Evolutionary conservation across 2,888 invertebrate genomes (phyloP).

Genomic region (Villa cingulata): DNA sequence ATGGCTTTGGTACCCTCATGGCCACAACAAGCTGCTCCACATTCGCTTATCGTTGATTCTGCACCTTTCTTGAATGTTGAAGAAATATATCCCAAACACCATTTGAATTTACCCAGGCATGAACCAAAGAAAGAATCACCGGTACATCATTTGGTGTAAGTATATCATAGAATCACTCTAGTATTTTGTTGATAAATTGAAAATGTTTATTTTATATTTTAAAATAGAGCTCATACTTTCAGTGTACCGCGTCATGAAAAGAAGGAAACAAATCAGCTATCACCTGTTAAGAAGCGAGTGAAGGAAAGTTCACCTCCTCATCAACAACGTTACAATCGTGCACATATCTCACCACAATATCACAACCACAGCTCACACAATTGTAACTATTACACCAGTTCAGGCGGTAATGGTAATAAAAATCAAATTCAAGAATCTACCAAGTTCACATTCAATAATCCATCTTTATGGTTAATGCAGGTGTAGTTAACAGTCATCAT

Average conservation of each 20-base stretch:
- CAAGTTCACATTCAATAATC: too few relatives aligned
- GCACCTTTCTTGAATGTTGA: slow-evolving; percentile 55
- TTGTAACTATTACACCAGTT: slow-evolving; percentile 23
- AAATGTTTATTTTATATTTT: slow-evolving; percentile 12
- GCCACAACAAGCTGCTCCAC: slow-evolving; percentile 60
- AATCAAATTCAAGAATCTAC: slow-evolving; percentile 11
- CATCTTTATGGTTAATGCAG: slow-evolving; percentile 9
- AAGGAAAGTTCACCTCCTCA: slow-evolving; percentile 89
- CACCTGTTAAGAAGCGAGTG: slow-evolving; percentile 93
- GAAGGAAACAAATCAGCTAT: slow-evolving; percentile 78
- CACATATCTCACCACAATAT: slow-evolving; percentile 35
- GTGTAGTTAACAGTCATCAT: slow-evolving; percentile 10
- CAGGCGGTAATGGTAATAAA: slow-evolving; percentile 23
- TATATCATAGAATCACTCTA: slow-evolving; percentile 2
- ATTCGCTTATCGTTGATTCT: slow-evolving; percentile 64
- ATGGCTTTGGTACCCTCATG: slow-evolving; percentile 74
- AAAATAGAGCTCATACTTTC: slow-evolving; percentile 27
- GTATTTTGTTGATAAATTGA: background rate
- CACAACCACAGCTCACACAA: slow-evolving; percentile 32
- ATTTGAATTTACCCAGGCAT: slow-evolving; percentile 44
- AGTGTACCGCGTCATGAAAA: slow-evolving; percentile 48
- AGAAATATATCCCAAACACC: slow-evolving; percentile 42
- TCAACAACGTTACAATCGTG: slow-evolving; percentile 35
- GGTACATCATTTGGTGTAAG: slow-evolving; percentile 37
- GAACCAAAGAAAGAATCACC: slow-evolving; percentile 46